Evolutionary conservation across 1,140 invertebrate genomes (phyloP), one percentile per base, ranked within the genome.

Genomic region (Zaprionus camerounensis): DNA sequence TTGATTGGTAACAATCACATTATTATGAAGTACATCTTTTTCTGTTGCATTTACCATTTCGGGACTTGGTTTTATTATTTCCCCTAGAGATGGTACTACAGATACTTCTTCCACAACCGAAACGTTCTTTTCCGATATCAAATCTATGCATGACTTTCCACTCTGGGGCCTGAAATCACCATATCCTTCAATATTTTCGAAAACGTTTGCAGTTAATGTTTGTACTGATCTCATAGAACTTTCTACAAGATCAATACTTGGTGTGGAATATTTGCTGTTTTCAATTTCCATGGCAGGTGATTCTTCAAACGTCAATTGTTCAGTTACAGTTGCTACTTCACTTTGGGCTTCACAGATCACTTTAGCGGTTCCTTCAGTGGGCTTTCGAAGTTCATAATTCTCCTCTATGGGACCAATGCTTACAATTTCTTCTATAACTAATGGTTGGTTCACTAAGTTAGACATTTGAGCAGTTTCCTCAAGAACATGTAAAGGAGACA

Each of bases 21-120:
- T 90, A 51, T 34, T 71, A 24, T 73, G 56, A 41, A 56, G 22
- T 22, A 81, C 49, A 31, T 62, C 71, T 49, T 81, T 65, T 34
- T 28, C 17, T 7, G 9, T 68, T 24, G 64, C 81, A 44, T 28
- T 75, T 7, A 31, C 31, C 15, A 63, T 28, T 38, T 71, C 57
- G 4, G 58, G 66, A n/a, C 55, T 22, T n/a, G 92, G 77, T 1
- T 91, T 77, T 67, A 91, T 69, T 9, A 82, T 24, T 41, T 44
- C 58, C 7, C 92, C 93, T 15, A 94, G 73, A 59, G 92, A 92
- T 81, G 94, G 93, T 71, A 95, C 93, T 17, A 93, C 80, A 65
- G 92, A 91, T 20, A 94, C 94, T 93, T 96, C 94, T 91, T 95
- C 94, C 46, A 95, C 93, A 71, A 95, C 87, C 49, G 94, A 87